Base-by-base conservation (phyloP, 2,113 vertebrate species). In the Malurus cyaneus region DNA sequence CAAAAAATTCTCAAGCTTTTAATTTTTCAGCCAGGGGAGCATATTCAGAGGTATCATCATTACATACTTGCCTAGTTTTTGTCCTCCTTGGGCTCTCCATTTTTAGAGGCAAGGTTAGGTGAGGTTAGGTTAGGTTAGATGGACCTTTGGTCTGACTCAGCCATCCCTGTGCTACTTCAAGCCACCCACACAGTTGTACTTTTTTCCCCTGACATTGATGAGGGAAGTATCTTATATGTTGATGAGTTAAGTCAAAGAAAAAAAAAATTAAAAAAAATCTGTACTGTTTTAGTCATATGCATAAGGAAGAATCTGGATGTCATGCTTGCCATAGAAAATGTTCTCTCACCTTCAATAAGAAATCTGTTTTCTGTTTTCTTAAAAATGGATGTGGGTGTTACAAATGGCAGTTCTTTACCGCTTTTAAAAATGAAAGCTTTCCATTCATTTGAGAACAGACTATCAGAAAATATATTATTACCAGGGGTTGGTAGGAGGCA, bases 311-410 rank as follows among this genome's bases (percentile, higher is more conserved):
- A 74, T 90, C 81, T 59, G 72, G 80, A 94, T 78, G 77, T 53
- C 69, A 90, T 41, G 39, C 50, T 89, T 85, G 41, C 64, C 54
- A 86, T 9, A 81, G 83, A 92, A 93, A 92, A 90, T 78, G 89
- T 91, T 92, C 86, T 86, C 88, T 86, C 86, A 89, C 61, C 86
- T 93, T 91, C 88, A 92, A 26, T 57, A 80, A 67, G 83, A 93
- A 95, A 93, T 71, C 64, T 90, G 85, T 80, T 91, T 93, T 92
- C 90, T 96, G 59, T 88, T 96, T 93, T 79, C 83, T 84, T 91
- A 64, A 91, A 93, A 95, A 81, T 54, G 65, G 61, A 84, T 14
- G 85, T 84, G 36, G 83, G 91, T 86, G 89, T 93, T 73, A 88
- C 49, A 72, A 94, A 89, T 1, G 3, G 64, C 73, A 84, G 73